Percentiles rank a stretch among this genome's conserved stretches.
phyloP scores from a whole-genome alignment of 2,113 vertebrate species.

The Callipepla squamata region DNA sequence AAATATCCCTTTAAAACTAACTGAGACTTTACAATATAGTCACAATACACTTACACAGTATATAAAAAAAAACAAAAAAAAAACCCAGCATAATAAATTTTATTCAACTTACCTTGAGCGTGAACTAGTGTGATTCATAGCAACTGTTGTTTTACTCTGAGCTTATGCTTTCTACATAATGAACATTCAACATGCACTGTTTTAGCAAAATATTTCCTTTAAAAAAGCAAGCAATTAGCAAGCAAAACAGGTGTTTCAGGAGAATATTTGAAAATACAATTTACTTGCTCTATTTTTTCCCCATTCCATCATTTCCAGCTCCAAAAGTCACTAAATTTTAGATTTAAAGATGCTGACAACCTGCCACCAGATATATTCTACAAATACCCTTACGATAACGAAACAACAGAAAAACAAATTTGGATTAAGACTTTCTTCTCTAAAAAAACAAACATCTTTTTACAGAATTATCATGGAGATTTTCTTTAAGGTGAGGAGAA shows the following conservation, averaged over 20 bases:
- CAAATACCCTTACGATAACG: not conserved
- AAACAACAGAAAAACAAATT: not conserved
- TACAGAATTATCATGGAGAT: not conserved
- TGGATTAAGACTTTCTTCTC: not conserved
- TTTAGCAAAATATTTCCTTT: not conserved
- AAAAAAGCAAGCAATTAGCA: not conserved
- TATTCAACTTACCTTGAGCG: not conserved
- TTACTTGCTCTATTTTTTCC: constrained; percentile 79
- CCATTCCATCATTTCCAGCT: constrained; percentile 79
- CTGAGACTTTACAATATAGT: not conserved
- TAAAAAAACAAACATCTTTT: not conserved
- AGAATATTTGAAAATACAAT: not conserved
- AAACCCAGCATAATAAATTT: not conserved
- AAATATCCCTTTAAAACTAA: not conserved
- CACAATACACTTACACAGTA: not conserved
- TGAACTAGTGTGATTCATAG: not conserved
- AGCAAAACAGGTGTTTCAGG: not conserved
- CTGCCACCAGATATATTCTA: not conserved
- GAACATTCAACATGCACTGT: not conserved
- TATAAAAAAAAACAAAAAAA: rapidly evolving
- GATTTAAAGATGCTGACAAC: not conserved
- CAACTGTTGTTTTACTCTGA: not conserved
- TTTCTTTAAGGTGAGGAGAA: not conserved
- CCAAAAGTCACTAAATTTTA: constrained; percentile 63
- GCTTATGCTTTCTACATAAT: not conserved